A percentile compares a stretch with the other conserved stretches of the same genome.
These are phyloP conservation scores for Parotocinclus haroldoi DNA, from an alignment of 2,797 vertebrate species.

Conservation along the genomic window DNA sequence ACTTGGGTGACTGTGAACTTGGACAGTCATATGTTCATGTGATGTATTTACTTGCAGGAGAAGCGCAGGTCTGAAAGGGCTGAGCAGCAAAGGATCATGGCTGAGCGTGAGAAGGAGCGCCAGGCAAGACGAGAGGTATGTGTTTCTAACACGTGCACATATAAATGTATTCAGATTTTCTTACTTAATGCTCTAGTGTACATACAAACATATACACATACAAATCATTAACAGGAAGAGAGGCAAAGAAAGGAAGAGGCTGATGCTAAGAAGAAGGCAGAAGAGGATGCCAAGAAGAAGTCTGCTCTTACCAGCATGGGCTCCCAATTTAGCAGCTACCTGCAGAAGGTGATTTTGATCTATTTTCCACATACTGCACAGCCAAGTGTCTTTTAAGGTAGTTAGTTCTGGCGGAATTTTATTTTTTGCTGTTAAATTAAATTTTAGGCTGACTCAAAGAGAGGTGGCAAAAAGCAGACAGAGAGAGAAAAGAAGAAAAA, in stretches of 20 bases:
- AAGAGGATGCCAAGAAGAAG: slow-evolving; percentile 96
- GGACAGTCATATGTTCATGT: not conserved
- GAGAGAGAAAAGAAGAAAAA: slow-evolving; percentile 85
- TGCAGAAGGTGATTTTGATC: slow-evolving; percentile 80
- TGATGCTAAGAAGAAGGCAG: slow-evolving; percentile 82
- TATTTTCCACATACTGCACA: not conserved
- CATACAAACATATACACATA: not conserved
- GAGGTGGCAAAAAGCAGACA: slow-evolving; percentile 66
- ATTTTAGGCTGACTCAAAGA: slow-evolving; percentile 85
- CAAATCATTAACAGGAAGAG: slow-evolving; percentile 76
- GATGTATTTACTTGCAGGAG: slow-evolving; percentile 69
- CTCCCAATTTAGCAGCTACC: slow-evolving; percentile 88
- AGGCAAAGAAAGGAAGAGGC: slow-evolving; percentile 87
- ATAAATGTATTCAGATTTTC: not conserved
- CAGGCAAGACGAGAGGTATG: slow-evolving; percentile 86
- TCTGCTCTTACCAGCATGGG: slow-evolving; percentile 91
- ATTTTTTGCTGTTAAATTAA: not conserved
- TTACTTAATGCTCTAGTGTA: not conserved
- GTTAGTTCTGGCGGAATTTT: not conserved
- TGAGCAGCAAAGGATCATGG: slow-evolving; percentile 87
- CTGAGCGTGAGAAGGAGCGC: slow-evolving; percentile 90
- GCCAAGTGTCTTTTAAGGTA: slow-evolving; percentile 1
- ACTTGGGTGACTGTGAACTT: too few species aligned
- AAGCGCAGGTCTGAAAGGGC: slow-evolving; percentile 90
- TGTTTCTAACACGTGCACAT: not conserved